Base-by-base conservation (phyloP, 2,888 invertebrate species). In the Noctuana brunneofusca region DNA sequence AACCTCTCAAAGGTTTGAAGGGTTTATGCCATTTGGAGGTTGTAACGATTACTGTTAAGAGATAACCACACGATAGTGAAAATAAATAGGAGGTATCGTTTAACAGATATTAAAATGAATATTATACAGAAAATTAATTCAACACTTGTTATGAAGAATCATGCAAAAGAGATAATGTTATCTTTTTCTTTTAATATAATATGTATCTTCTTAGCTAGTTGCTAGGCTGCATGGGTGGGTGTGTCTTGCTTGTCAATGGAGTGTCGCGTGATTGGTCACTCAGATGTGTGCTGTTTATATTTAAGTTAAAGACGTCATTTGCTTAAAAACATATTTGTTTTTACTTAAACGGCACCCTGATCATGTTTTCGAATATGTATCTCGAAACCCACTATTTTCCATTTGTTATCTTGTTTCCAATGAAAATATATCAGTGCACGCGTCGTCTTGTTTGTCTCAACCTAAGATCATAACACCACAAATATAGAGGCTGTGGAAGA, bases 271-370 rank as follows among this genome's bases (percentile, higher is more conserved):
- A 79, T 78, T 79, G 75, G 70, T 9, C 16, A 8, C 16, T 65
- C 65, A 65, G 54, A 66, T 72, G 71, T 70, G 30, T 38, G 32
- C 38, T 66, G 67, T 76, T 70, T 69, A 71, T 70, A 64, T 86
- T 86, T 80, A 79, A 76, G 68, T 54, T 64, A 65, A 73, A 76
- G 78, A 83, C 89, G 88, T 88, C 84, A 83, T 71, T 66, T 74
- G 75, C 75, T 81, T 78, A 81, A 82, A 87, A 89, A 90, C 89
- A 90, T 86, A 84, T 85, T 87, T 87, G 86, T 86, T 83, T 80
- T 76, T 68, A 79, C 74, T 78, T 78, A 74, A 73, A 75, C 78
- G 80, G 79, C 78, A 73, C 81, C 79, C 79, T 74, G 80, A 66
- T 72, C 77, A 78, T 89, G 87, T 89, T 89, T 86, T 87, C 80